Evolutionary conservation across 2,113 vertebrate genomes (phyloP), one percentile per base, ranked within the genome.

Genomic region (Galemys pyrenaicus): DNA sequence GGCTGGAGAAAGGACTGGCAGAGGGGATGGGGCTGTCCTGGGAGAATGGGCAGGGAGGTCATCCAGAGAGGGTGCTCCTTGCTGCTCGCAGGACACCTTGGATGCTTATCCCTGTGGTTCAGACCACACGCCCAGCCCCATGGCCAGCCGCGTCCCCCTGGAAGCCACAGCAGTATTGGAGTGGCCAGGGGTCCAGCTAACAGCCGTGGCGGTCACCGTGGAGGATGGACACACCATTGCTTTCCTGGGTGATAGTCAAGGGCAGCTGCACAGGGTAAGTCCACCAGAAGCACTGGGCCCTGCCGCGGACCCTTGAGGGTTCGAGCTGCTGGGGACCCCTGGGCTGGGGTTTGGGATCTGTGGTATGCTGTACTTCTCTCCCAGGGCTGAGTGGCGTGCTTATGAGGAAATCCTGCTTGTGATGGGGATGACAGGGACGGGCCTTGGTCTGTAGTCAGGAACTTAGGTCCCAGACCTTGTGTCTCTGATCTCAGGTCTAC

Each of bases 41-140:
- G 51, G 32, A n/a, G 64, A 64, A 44, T 6, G 9, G 46, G 39
- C 19, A 1, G 32, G n/a, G 56, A 20, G 32, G 39, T 44, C 35
- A 2, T 64, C 51, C 39, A 12, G 28, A 30, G 24, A 41, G 10
- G 71, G 10, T 58, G 65, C n/a, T 68, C 73, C 78, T 92, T 82
- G 15, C 37, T 22, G 20, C 1, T 15, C 80, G 44, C 84, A 99
- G 99, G 99, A 99, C 92, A 99, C 99, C 8, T 97, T 99, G 49
- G 99, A 99, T 15, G 98, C 99, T 2, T 99, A 99, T 95, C 99
- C 99, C 1, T 99, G 99, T 56, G 99, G 99, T 84, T 99, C 99
- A 12, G 99, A 99, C 98, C 99, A 99, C 98, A 99, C 99, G 2
- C 99, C 99, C 74, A 99, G 99, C 95, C 99, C 99, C 1, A 99